Percentiles rank a stretch among this genome's conserved stretches.
phyloP scores from a whole-genome alignment of 2,797 vertebrate genomes.

The Sebastes vulpes region DNA sequence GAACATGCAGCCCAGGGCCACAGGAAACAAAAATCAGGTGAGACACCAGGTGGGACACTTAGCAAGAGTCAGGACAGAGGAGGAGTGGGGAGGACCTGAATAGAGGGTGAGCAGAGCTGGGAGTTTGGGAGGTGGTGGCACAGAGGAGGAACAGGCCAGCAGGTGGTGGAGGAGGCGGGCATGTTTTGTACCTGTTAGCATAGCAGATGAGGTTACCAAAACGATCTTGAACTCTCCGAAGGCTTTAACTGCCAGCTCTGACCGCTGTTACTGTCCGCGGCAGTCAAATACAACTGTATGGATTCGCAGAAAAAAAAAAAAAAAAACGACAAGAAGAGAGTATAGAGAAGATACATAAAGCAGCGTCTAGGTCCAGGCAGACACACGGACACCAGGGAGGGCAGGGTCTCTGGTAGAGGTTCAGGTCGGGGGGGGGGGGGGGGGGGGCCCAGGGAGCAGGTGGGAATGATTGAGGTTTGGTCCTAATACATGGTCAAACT shows the following conservation, averaged over 20 bases:
- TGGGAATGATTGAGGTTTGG: conserved; percentile 4
- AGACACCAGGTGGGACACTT: conserved; percentile 57
- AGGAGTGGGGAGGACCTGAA: conserved; percentile 27
- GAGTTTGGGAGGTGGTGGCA: conserved; percentile 53
- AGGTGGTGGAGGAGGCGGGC: conserved; percentile 63
- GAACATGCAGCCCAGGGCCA: conserved; percentile 75
- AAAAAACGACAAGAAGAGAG: conserved; percentile 87
- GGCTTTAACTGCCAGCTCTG: conserved; percentile 98
- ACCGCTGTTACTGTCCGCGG: conserved; percentile 94
- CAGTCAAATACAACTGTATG: conserved; percentile 97
- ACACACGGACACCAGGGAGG: conserved; percentile 59
- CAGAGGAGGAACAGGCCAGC: conserved; percentile 66
- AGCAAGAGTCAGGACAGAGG: conserved; percentile 43
- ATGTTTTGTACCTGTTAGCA: conserved; percentile 94
- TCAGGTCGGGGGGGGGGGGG: neutral
- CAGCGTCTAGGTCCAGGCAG: conserved; percentile 66
- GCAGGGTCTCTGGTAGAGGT: conserved; percentile 33
- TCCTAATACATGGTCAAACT: neutral
- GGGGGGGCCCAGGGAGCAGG: conserved; percentile 32
- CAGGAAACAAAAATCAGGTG: conserved; percentile 70
- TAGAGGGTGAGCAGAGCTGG: conserved; percentile 49
- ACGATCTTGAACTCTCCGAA: conserved; percentile 94
- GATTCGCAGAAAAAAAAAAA: conserved; percentile 84
- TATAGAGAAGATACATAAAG: conserved; percentile 86
- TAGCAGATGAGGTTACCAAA: conserved; percentile 93